A percentile compares a stretch with the other conserved stretches of the same genome.
These are phyloP conservation scores for Acanthosepion esculentum DNA, from an alignment of 2,888 invertebrate species.

Conservation along the genomic window DNA sequence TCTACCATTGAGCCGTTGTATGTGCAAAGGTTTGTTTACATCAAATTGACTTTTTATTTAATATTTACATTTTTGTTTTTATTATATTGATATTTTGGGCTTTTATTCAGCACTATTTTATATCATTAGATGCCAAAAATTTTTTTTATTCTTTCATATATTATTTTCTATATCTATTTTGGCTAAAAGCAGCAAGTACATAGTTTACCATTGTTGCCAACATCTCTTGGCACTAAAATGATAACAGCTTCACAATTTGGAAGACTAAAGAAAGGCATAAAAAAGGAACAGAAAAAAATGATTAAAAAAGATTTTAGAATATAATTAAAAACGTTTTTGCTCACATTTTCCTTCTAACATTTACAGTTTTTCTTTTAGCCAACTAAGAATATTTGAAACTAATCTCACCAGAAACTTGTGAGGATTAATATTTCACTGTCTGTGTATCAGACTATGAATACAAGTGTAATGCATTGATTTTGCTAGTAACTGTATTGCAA, in stretches of 20 bases:
- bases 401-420: background rate
- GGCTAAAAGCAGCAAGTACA: background rate
- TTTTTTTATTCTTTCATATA: background rate
- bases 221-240: background rate
- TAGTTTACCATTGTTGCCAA: slow-evolving; percentile 20
- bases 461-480: too few relatives aligned
- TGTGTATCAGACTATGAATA: background rate
- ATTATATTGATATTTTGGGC: background rate
- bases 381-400: background rate
- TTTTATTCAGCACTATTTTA: background rate
- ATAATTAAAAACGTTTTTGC: background rate
- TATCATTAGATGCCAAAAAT: background rate
- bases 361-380: background rate
- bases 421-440: background rate
- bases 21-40: background rate
- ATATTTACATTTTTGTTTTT: background rate
- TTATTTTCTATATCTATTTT: background rate
- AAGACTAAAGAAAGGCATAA: background rate
- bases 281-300: background rate
- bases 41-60: background rate
- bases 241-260: background rate
- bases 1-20: background rate
- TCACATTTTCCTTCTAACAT: background rate
- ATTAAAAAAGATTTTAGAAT: background rate
- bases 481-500: too few relatives aligned